These are phyloP conservation scores for Drosophila sulfurigaster DNA, from an alignment of 1,140 invertebrate genomes.

Conservation along the genomic window DNA sequence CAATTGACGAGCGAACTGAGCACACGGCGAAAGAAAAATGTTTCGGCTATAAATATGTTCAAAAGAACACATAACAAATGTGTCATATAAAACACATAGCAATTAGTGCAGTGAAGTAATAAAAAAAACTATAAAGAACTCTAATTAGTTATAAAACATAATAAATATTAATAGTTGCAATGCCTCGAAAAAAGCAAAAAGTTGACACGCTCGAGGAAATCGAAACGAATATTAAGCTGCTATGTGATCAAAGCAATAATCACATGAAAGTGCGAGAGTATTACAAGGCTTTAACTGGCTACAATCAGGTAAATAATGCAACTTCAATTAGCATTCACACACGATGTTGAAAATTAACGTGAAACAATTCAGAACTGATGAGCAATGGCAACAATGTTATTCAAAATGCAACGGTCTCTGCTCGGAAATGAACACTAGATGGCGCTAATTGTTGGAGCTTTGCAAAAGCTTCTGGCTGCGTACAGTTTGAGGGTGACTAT, in stretches of 20 bases:
- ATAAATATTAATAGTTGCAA: conserved; percentile 33
- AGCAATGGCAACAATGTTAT: background rate
- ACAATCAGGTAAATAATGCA: conserved; percentile 87
- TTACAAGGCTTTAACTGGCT: conserved; percentile 87
- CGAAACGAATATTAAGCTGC: conserved; percentile 87
- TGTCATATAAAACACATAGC: background rate
- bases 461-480: conserved; percentile 7
- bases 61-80: background rate
- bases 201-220: conserved; percentile 85
- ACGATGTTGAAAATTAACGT: background rate
- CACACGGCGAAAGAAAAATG: conserved; percentile 37
- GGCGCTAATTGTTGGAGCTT: conserved; percentile 12
- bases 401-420: conserved; percentile 7
- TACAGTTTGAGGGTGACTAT: conserved; percentile 9
- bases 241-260: conserved; percentile 89
- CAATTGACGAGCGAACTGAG: conserved; percentile 50
- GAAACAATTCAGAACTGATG: background rate
- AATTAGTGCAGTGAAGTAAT: background rate
- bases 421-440: conserved; percentile 2
- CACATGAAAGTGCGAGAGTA: conserved; percentile 90
- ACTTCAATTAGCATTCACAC: background rate
- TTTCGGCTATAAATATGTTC: background rate
- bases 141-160: too few species aligned
- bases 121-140: background rate
- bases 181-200: conserved; percentile 85